Percentiles rank a stretch among this genome's conserved stretches.
These are phyloP conservation scores for Labeo rohita DNA, from an alignment of 2,113 vertebrate genomes.

Conservation along the genomic window DNA sequence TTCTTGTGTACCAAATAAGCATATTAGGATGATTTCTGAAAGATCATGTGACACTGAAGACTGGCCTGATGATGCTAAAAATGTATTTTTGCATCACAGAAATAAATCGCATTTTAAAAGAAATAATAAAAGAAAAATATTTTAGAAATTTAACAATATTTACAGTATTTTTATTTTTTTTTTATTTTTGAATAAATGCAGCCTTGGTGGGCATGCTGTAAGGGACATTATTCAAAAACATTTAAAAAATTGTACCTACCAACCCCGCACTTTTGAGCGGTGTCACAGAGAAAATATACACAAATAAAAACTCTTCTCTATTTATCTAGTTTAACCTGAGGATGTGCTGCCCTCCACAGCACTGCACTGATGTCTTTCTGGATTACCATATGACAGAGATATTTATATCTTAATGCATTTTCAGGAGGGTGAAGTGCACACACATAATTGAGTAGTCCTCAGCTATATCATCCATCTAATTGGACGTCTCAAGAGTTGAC, in stretches of 20 bases:
- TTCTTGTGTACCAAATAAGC: too few species aligned
- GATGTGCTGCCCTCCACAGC: neutral
- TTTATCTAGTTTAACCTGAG: neutral
- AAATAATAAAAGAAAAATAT: neutral
- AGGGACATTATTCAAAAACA: neutral
- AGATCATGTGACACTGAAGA: neutral
- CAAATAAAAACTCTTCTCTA: neutral
- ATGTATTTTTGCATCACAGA: neutral
- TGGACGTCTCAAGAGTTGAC: constrained; percentile 61
- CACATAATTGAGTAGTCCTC: neutral
- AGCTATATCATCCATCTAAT: constrained; percentile 46
- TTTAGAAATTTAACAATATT: neutral
- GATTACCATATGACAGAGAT: constrained; percentile 11
- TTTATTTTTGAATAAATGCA: too few species aligned
- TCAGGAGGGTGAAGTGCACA: neutral
- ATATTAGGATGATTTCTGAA: neutral
- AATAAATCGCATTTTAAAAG: neutral
- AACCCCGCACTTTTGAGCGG: neutral
- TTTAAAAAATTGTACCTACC: neutral
- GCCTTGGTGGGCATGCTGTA: too few species aligned
- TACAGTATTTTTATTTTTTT: too few species aligned
- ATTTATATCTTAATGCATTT: constrained; percentile 10
- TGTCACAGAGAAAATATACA: neutral
- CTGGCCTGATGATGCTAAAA: neutral
- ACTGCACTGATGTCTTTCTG: neutral